Evolutionary conservation across 2,888 invertebrate species (phyloP).

Genomic region (Cordilura impudica): DNA sequence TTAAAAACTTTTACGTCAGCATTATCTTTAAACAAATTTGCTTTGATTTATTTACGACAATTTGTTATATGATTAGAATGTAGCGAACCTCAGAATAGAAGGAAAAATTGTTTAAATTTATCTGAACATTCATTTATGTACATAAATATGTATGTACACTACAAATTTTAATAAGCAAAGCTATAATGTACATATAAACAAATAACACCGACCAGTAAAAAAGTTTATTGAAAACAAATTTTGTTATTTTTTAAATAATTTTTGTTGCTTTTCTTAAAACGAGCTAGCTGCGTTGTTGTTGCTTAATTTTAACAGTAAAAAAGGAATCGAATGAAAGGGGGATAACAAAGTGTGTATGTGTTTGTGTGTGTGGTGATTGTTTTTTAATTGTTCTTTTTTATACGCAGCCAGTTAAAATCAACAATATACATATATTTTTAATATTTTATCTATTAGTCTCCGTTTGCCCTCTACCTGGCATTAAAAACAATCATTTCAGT

Average conservation of each 20-base stretch:
- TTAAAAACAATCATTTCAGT: no score
- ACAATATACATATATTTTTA: no score
- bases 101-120: background rate
- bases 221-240: constrained; percentile 27
- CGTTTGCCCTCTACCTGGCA: no score
- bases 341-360: background rate
- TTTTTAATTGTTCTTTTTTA: background rate
- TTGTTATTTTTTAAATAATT: constrained; percentile 22
- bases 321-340: constrained; percentile 1
- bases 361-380: background rate
- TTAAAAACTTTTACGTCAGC: constrained; percentile 26
- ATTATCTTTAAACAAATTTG: background rate
- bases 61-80: constrained; percentile 2
- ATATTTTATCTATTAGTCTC: no score
- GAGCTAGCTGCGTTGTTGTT: background rate
- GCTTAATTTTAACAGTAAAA: constrained; percentile 15
- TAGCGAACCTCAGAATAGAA: background rate
- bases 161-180: background rate
- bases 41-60: background rate
- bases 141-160: background rate
- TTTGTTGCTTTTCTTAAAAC: background rate
- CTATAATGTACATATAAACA: background rate
- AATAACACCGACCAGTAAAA: background rate
- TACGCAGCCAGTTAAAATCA: background rate
- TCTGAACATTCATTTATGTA: no score